Evolutionary conservation across 2,113 vertebrate species (phyloP), one percentile per base, ranked within the genome.

Genomic region (Pachypanchax playfairii): DNA sequence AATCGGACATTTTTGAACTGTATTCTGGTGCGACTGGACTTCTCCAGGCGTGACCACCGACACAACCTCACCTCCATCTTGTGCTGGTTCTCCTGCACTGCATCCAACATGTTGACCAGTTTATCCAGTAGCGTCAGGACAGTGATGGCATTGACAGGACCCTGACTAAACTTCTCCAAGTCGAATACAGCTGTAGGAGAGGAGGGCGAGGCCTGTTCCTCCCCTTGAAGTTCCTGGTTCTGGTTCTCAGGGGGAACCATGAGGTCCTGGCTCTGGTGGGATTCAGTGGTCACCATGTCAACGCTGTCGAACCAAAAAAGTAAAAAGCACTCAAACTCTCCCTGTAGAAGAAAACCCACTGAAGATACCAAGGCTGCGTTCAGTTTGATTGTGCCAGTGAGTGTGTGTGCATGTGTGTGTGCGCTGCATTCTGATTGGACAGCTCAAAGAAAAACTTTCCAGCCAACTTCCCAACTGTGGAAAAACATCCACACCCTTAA

Each of bases 121-220:
- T 98, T 97, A 85, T 99, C 96, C 79, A 99, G 91, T 35, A 98
- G 91, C 0, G 95, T 94, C 76, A 97, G 92, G 39, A 98, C 97
- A 0, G 96, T 99, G 87, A 98, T 93, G 48, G 96, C 96, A 36
- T 96, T 98, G 66, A 98, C 95, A 1, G 94, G 94, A 39, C 87
- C 87, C 50, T 85, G 85, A 57, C 59, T 43, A 47, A 84, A 69
- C 17, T 70, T 72, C 31, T 84, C 83, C 2, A 50, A 43, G 42
- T 75, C 85, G 0, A 83, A 42, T 3, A 29, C 83, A 6, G 42
- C 25, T 39, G 70, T 6, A 4, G 36, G n/a, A 8, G 59, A 79
- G 0, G 29, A 38, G 28, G 66, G 60, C 3, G 56, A 79, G 28
- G 58, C 69, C 90, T 56, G 31, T 83, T 79, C 72, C 62, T 76